Percentiles rank a stretch among this genome's conserved stretches.
These are phyloP conservation scores for Bombylius discolor DNA, from an alignment of 2,888 invertebrate species.

Conservation along the genomic window DNA sequence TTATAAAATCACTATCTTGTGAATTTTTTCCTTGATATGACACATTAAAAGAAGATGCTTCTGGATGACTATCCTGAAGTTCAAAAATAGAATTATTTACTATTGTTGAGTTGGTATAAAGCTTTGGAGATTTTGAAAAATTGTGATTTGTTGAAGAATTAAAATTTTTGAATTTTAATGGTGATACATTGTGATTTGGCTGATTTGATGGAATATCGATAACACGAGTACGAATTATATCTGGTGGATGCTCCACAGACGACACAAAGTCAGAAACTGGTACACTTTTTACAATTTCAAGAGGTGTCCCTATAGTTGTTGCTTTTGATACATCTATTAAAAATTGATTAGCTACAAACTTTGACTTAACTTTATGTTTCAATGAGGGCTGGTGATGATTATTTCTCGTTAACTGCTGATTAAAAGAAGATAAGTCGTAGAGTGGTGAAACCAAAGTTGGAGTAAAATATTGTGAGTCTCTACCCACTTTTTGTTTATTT, in stretches of 20 bases:
- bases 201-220: slow-evolving; percentile 40
- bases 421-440: no score
- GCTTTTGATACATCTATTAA: no score
- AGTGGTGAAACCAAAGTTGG: no score
- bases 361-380: no score
- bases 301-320: slow-evolving; percentile 23
- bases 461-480: no score
- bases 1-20: background rate
- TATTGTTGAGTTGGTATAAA: slow-evolving; percentile 22
- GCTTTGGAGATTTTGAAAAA: background rate
- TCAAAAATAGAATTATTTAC: slow-evolving; percentile 31
- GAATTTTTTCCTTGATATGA: slow-evolving; percentile 14
- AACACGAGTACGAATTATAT: slow-evolving; percentile 44
- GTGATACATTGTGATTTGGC: slow-evolving; percentile 12
- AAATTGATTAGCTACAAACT: no score
- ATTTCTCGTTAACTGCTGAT: no score
- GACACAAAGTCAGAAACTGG: slow-evolving; percentile 55
- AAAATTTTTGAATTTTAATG: slow-evolving; percentile 9
- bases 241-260: slow-evolving; percentile 58
- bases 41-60: slow-evolving; percentile 25
- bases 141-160: background rate
- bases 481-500: no score
- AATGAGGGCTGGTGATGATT: no score
- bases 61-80: slow-evolving; percentile 41
- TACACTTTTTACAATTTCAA: slow-evolving; percentile 50